Evolutionary conservation across 2,797 vertebrate species (phyloP).

Genomic region (Myotis vivesi): DNA sequence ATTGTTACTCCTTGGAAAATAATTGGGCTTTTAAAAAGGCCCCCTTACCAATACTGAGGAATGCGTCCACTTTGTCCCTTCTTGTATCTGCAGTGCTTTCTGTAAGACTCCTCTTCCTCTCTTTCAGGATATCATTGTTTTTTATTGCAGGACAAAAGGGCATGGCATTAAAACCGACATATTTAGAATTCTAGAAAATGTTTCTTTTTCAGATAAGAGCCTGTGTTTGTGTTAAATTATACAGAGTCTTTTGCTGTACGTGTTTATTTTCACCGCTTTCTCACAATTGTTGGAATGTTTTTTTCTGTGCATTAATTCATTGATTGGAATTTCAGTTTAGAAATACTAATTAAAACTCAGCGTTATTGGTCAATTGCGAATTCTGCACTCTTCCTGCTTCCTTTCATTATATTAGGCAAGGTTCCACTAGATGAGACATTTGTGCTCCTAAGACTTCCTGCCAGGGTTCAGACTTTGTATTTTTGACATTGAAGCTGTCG

Average conservation of each 20-base stretch:
- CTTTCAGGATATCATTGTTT: slow-evolving; percentile 7
- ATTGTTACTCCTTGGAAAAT: slow-evolving; percentile 63
- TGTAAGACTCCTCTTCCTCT: not conserved
- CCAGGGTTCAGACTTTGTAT: slow-evolving; percentile 80
- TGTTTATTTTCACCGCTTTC: slow-evolving; percentile 53
- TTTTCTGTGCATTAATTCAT: slow-evolving; percentile 31
- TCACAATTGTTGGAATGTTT: not conserved
- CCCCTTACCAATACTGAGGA: not conserved
- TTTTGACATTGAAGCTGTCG: slow-evolving; percentile 82
- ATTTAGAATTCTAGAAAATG: slow-evolving; percentile 54
- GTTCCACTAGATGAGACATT: slow-evolving; percentile 83
- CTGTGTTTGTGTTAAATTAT: slow-evolving; percentile 40
- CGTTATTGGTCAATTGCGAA: slow-evolving; percentile 63
- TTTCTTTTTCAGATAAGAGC: slow-evolving; percentile 39
- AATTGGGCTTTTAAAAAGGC: slow-evolving; percentile 41
- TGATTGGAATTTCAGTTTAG: slow-evolving; percentile 55
- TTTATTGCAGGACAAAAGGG: slow-evolving; percentile 36
- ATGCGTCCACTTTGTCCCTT: not conserved
- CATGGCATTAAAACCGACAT: slow-evolving; percentile 42
- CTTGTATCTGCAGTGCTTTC: slow-evolving; percentile 8
- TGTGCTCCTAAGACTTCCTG: slow-evolving; percentile 86
- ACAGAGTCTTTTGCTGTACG: not conserved
- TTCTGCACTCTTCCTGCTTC: slow-evolving; percentile 81
- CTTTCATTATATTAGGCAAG: slow-evolving; percentile 82
- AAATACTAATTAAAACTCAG: slow-evolving; percentile 71